These are phyloP conservation scores for Eospalax fontanierii DNA, from an alignment of 2,797 vertebrate genomes.

Conservation along the genomic window DNA sequence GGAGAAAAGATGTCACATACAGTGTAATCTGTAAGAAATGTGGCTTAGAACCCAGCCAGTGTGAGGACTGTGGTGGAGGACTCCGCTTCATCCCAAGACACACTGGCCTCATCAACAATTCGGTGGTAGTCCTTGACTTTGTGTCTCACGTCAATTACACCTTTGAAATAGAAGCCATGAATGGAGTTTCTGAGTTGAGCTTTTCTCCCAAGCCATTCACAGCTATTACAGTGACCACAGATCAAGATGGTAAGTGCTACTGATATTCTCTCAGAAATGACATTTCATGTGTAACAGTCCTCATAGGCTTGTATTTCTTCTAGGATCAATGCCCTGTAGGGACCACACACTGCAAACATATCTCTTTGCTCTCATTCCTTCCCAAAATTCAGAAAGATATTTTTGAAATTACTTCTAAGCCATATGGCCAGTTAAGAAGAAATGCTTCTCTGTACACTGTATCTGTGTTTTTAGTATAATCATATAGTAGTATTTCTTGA, in stretches of 20 bases:
- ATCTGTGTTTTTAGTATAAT: slow-evolving; percentile 17
- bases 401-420: slow-evolving; percentile 33
- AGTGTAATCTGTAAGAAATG: slow-evolving; percentile 97
- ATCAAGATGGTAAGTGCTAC: slow-evolving; percentile 95
- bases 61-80: slow-evolving; percentile 95
- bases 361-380: slow-evolving; percentile 14
- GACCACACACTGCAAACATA: background rate
- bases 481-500: background rate
- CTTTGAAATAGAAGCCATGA: slow-evolving; percentile 98
- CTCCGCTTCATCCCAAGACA: slow-evolving; percentile 96
- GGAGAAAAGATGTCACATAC: slow-evolving; percentile 97
- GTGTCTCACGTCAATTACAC: slow-evolving; percentile 97
- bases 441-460: background rate
- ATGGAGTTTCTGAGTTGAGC: slow-evolving; percentile 96
- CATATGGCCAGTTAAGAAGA: slow-evolving; percentile 11
- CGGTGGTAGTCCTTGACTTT: slow-evolving; percentile 95
- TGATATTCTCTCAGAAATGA: slow-evolving; percentile 58
- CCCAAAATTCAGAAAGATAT: background rate
- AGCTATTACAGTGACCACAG: slow-evolving; percentile 95
- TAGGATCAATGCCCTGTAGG: background rate
- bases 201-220: slow-evolving; percentile 95
- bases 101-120: slow-evolving; percentile 94
- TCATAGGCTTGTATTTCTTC: background rate
- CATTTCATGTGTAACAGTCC: background rate
- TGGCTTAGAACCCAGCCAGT: slow-evolving; percentile 90